Evolutionary conservation across 2,888 invertebrate genomes (phyloP).

Genomic region (Scaptomyza flava): DNA sequence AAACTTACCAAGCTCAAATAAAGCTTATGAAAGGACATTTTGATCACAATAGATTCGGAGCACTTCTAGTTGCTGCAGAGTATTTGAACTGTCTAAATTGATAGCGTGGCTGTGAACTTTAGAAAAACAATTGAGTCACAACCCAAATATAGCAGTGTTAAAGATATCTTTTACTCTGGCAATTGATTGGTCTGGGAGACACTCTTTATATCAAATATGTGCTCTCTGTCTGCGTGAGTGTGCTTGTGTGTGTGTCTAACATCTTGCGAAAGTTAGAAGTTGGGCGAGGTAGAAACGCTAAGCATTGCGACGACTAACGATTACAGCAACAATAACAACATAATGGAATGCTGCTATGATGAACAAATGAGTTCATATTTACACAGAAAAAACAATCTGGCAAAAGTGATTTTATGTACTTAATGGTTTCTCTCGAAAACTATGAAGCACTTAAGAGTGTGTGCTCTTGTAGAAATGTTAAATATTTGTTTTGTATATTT

Average conservation of each 20-base stretch:
- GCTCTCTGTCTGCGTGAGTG: slow-evolving; percentile 5
- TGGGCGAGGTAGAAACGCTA: slow-evolving; percentile 43
- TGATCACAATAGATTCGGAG: slow-evolving; percentile 11
- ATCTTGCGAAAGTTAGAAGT: slow-evolving; percentile 65
- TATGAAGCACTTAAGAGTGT: slow-evolving; percentile 40
- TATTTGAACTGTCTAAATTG: slow-evolving; percentile 61
- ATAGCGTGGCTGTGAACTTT: slow-evolving; percentile 46
- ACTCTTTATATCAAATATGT: slow-evolving; percentile 51
- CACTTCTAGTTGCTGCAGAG: slow-evolving; percentile 53
- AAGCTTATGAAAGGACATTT: slow-evolving; percentile 52
- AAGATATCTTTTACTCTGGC: slow-evolving; percentile 42
- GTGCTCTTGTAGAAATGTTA: slow-evolving; percentile 21
- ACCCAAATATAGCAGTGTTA: slow-evolving; percentile 45
- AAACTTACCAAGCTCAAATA: slow-evolving; percentile 46
- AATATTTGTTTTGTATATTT: slow-evolving; percentile 36
- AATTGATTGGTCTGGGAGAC: slow-evolving; percentile 9
- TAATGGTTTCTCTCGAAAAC: slow-evolving; percentile 22
- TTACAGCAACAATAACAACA: slow-evolving; percentile 41
- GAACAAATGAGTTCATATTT: slow-evolving; percentile 55
- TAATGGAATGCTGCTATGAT: slow-evolving; percentile 33
- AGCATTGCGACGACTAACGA: slow-evolving; percentile 32
- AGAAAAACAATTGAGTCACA: slow-evolving; percentile 48
- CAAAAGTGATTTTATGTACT: slow-evolving; percentile 22
- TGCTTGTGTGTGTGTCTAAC: slow-evolving; percentile 44
- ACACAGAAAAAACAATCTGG: slow-evolving; percentile 45